phyloP scores from a whole-genome alignment of 1,140 invertebrate species.

The Nebria ingens region DNA sequence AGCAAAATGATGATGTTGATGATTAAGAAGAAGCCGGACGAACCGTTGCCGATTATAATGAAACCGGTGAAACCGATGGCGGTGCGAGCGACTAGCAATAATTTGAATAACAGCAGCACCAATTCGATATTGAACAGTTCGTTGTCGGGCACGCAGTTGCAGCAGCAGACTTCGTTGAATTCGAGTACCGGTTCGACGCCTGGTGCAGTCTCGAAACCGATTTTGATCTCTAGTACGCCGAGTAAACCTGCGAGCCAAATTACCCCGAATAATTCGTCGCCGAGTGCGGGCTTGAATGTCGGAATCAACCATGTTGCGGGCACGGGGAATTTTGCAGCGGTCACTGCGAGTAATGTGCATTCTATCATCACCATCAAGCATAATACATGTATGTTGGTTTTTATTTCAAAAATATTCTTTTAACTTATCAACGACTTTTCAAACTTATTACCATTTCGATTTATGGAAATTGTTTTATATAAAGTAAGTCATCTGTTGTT shows the following conservation, averaged over 20 bases:
- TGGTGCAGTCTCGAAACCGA: conserved; percentile 41
- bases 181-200: conserved; percentile 37
- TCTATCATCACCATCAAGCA: conserved; percentile 39
- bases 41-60: too few species aligned
- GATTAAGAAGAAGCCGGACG: conserved; percentile 61
- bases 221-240: conserved; percentile 43
- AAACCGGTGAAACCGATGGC: conserved; percentile 62
- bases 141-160: too few species aligned
- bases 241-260: conserved; percentile 36
- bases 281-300: conserved; percentile 4
- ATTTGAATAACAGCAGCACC: conserved; percentile 33
- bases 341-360: conserved; percentile 44
- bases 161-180: conserved; percentile 12
- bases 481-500: too few species aligned
- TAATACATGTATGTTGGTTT: conserved; percentile 35
- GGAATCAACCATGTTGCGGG: conserved; percentile 42
- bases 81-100: conserved; percentile 43
- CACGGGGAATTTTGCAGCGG: conserved; percentile 50
- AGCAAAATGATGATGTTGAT: conserved; percentile 33
- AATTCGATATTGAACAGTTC: conserved; percentile 48
- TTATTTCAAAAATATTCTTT: too few species aligned
- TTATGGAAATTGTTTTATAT: too few species aligned
- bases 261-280: neutral
- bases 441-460: too few species aligned
- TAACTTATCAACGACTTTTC: too few species aligned